phyloP scores from a whole-genome alignment of 2,113 vertebrate species.

The Xenopus laevis region DNA sequence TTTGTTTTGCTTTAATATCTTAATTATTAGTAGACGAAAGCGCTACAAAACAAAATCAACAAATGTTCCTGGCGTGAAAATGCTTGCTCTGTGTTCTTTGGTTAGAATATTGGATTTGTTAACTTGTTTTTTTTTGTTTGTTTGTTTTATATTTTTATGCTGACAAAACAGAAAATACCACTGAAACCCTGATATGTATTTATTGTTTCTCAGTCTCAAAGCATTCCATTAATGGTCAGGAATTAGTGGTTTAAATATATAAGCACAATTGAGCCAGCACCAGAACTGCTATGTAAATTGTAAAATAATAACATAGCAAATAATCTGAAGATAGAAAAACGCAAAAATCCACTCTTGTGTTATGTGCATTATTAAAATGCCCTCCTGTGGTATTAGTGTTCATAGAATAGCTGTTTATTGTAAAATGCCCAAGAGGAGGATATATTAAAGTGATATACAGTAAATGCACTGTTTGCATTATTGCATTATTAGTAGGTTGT shows the following conservation, averaged over 20 bases:
- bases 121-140: constrained; percentile 3
- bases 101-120: constrained; percentile 14
- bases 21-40: too few species aligned
- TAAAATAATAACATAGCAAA: neutral
- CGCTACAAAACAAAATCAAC: too few species aligned
- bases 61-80: neutral
- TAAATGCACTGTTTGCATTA: neutral
- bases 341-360: neutral
- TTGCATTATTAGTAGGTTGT: neutral
- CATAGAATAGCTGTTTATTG: neutral
- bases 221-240: neutral
- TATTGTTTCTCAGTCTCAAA: constrained; percentile 11
- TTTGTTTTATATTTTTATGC: constrained; percentile 16
- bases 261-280: neutral
- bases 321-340: too few species aligned
- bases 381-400: neutral
- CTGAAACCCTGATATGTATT: constrained; percentile 11
- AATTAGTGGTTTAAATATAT: constrained; percentile 10
- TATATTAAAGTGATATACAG: neutral
- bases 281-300: constrained; percentile 3
- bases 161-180: constrained; percentile 32
- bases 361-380: neutral
- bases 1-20: too few species aligned
- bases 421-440: too few species aligned
- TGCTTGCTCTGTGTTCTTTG: constrained; percentile 10